Conservation (phyloP, 1,140 invertebrate species). For the Polypedilum pembai region DNA sequence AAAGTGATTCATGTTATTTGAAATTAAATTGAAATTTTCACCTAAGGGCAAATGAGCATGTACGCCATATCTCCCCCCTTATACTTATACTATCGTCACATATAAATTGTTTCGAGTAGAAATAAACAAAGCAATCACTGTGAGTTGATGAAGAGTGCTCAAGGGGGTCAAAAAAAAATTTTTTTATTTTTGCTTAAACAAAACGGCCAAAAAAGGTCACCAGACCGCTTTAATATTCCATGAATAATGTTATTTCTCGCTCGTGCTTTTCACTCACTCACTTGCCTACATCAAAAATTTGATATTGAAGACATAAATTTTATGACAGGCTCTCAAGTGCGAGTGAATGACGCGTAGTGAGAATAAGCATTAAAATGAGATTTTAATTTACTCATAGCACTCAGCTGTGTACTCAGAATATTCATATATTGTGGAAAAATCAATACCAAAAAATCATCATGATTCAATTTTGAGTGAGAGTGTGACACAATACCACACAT, state of each 20-base stretch:
- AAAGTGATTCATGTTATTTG: neutral
- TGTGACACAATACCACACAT: too few relatives aligned
- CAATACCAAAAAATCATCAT: too few relatives aligned
- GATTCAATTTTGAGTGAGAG: too few relatives aligned
- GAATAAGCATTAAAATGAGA: neutral
- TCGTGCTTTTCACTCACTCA: neutral
- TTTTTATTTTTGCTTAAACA: neutral
- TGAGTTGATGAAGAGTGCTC: neutral
- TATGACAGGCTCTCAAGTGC: neutral
- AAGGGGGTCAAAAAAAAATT: conserved; percentile 8
- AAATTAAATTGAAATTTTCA: conserved; percentile 28
- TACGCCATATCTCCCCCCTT: neutral
- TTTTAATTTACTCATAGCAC: conserved; percentile 8
- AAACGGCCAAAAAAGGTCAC: neutral
- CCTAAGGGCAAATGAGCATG: neutral
- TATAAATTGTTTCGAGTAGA: neutral
- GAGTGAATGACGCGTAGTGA: neutral
- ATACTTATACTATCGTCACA: neutral
- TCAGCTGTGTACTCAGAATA: too few relatives aligned
- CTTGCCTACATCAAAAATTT: neutral
- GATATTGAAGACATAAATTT: neutral
- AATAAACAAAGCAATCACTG: neutral
- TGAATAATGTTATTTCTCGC: neutral
- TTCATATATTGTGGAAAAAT: too few relatives aligned
- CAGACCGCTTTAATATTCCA: conserved; percentile 11